Base-by-base conservation (phyloP, 2,888 invertebrate genomes). In the Meiosimyza platycephala region DNA sequence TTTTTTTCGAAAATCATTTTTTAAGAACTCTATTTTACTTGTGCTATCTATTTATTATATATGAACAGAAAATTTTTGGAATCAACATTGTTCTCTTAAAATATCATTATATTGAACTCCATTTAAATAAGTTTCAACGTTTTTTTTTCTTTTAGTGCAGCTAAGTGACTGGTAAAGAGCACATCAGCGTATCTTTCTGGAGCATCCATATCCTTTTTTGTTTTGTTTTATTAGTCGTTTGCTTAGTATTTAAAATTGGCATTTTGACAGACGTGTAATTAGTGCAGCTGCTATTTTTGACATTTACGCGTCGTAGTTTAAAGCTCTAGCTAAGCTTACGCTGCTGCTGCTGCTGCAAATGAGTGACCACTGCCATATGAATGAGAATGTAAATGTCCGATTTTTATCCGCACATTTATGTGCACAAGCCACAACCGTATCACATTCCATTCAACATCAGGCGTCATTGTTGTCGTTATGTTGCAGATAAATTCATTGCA, bases 191-290 rank as follows among this genome's bases (percentile, higher is more conserved):
- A 22, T 47, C 63, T 64, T 64, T 57, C 57, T 65, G 50, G 64
- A 63, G 64, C 71, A 59, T 64, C 65, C 51, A 57, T 50, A 16
- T 54, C 57, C 71, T 55, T 71, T 73, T 71, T 68, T 67, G 69
- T 72, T 73, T 18, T 59, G 18, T 48, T 12, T 33, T 55, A 66
- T n/a, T 57, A 15, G 40, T 48, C 65, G 40, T 71, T 60, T 60
- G 68, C 48, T 50, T 64, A 75, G 75, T 77, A 78, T 78, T 79
- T 79, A 76, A 76, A 78, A 79, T 79, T 79, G 79, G 75, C 79
- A 79, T 77, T 79, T 79, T 79, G 79, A 79, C 77, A 79, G 79
- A 78, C 78, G 76, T 79, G 76, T 79, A 79, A 79, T 79, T 79
- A 79, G 78, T 78, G 77, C 78, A 79, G 76, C 77, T 77, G 77